Base-by-base conservation (phyloP, 1,140 invertebrate genomes). In the Mercenaria mercenaria region DNA sequence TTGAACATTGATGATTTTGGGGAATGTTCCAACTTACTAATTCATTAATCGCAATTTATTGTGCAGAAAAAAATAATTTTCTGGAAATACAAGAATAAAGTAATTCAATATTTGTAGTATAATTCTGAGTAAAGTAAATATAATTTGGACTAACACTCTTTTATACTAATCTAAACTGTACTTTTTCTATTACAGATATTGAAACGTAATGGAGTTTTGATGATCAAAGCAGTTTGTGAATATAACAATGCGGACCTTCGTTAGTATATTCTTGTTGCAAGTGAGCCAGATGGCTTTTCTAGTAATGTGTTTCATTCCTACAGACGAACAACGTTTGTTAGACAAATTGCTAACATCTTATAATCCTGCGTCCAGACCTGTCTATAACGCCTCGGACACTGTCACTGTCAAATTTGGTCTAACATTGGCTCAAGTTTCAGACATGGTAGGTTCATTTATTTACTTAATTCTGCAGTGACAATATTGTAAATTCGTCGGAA, bases 401-500 rank as follows among this genome's bases (percentile, higher is more conserved):
- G 98, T 99, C 94, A 97, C 98, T 96, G 98, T 99, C 96, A 99
- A 98, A 96, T 99, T 99, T 97, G 99, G 99, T 95, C 97, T 99
- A 96, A 99, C 98, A 94, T 97, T 99, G 95, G 99, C 99, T 97
- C 99, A 99, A 97, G 99, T 99, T 96, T 99, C 99, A 96, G 99
- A 99, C 97, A 99, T 99, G 97, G 99, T 99, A 97, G 98, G 98
- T 96, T 69, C 20, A 15, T 79, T 79, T 47, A 50, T n/a, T 76
- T 8, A 47, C 15, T n/a, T n/a, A n/a, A n/a, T n/a, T n/a, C n/a
- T n/a, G n/a, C n/a, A n/a, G n/a, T n/a, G n/a, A n/a, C n/a, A n/a
- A n/a, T n/a, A n/a, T n/a, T n/a, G n/a, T n/a, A n/a, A n/a, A n/a
- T n/a, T n/a, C n/a, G n/a, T n/a, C n/a, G n/a, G n/a, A n/a, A n/a